Evolutionary conservation across 2,797 vertebrate genomes (phyloP), one percentile per base, ranked within the genome.

Genomic region (Cottoperca gobio): DNA sequence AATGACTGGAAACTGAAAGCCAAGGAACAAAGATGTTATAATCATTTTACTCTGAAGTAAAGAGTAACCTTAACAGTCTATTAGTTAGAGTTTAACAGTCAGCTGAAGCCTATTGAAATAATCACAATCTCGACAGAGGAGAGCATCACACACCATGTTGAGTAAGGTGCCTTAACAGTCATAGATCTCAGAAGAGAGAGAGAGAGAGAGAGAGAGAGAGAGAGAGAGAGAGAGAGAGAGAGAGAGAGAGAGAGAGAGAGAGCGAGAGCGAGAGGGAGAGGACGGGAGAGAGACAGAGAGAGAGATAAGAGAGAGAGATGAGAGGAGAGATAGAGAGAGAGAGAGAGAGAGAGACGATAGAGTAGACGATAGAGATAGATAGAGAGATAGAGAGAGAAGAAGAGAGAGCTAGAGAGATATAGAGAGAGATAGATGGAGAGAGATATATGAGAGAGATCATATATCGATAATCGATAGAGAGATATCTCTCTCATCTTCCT

Each of bases 111-210:
- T 87, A 89, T 76, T 81, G 68, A 84, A 81, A 82, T 76, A 75
- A 77, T 83, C 78, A 86, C 64, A 86, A 67, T 70, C 89, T 91
- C 78, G n/a, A 62, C 77, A 46, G 79, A 87, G 58, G 86, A 85
- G 75, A 70, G 73, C 73, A 62, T 86, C 81, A 78, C 66, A 83
- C 75, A 76, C 69, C 73, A 3, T 37, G 42, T 86, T 9, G 76
- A 81, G 63, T 73, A 85, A 92, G 90, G 89, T 91, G 92, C 89
- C 83, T 61, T 94, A 95, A 96, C 95, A 95, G 95, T 95, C 94
- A 68, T 86, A 76, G 74, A 88, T 89, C 70, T 80, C 85, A 54
- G 83, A 79, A 78, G 79, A 94, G 93, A 93, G 88, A 81, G 72
- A 83, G 83, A 87, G 78, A 81, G 72, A 83, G 83, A 87, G 78